Base-by-base conservation (phyloP, 2,113 vertebrate genomes). In the Hypocryptadius cinnamomeus region DNA sequence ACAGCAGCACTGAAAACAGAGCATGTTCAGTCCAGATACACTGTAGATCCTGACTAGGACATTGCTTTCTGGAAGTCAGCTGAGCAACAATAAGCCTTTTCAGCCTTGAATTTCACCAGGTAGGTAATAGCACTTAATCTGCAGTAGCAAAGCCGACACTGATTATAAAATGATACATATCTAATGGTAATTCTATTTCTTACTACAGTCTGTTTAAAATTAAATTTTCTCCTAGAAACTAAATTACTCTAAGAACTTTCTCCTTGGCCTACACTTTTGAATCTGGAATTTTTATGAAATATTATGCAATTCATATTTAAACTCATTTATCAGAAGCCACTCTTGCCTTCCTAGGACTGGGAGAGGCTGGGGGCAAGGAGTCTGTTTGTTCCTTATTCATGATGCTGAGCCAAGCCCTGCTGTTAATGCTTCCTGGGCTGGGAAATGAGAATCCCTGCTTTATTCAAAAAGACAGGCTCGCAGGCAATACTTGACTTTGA, bases 131-230 rank as follows among this genome's bases (percentile, higher is more conserved):
- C 61, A 48, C 21, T 70, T 77, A 57, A 87, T 79, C 61, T 92
- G 73, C 85, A 73, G 53, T n/a, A 90, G 72, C 60, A 53, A 85
- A 84, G 33, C 53, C 92, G 73, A 70, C 54, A 63, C 8, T 76
- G 77, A 88, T 91, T 92, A 65, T 89, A 92, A 92, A 93, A 61
- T 74, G 30, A 93, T 60, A 83, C 60, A 28, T 71, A 68, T 60
- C 61, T 90, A 85, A 93, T 60, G 40, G 25, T 42, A 8, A 68
- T 88, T 92, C 84, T 72, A 90, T 82, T 93, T 86, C 86, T 68
- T 92, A 77, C 70, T 88, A 71, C 23, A 57, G 35, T 25, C 78
- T 73, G 37, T 40, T 93, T 80, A 80, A 90, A 91, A 95, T 82
- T 47, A 93, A 27, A 22, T 72, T 82, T 85, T 59, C 39, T 39